Conservation (phyloP, 2,797 vertebrate genomes). For the Coilia nasus region DNA sequence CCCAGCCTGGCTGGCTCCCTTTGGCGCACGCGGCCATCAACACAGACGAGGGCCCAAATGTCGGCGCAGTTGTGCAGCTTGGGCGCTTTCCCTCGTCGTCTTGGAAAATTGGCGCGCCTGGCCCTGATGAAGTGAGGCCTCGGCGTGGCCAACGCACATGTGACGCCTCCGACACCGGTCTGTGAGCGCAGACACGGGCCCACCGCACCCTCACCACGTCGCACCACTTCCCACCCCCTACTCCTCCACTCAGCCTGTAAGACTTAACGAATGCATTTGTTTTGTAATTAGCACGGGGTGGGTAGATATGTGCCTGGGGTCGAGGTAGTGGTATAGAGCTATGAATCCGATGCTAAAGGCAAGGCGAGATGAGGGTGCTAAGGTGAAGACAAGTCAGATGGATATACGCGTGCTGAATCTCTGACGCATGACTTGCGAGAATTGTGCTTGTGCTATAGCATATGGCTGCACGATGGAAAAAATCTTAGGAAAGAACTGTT, state of each 20-base stretch:
- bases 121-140: slow-evolving; percentile 45
- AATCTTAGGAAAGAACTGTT: neutral
- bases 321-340: neutral
- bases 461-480: neutral
- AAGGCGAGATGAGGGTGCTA: neutral
- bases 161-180: slow-evolving; percentile 57
- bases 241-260: neutral
- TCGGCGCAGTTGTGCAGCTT: slow-evolving; percentile 65
- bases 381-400: neutral
- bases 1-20: slow-evolving; percentile 62
- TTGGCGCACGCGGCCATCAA: slow-evolving; percentile 58
- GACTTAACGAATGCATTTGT: neutral
- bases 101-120: slow-evolving; percentile 54
- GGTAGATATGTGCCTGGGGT: neutral
- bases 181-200: slow-evolving; percentile 39
- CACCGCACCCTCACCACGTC: neutral
- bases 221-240: neutral
- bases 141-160: slow-evolving; percentile 48
- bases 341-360: neutral
- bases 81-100: slow-evolving; percentile 25
- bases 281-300: neutral
- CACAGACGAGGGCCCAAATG: slow-evolving; percentile 74
- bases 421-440: neutral
- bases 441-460: neutral
- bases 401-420: neutral